A percentile compares a stretch with the other conserved stretches of the same genome.
Evolutionary conservation across 2,888 invertebrate species (phyloP).

Genomic region (Drosophila greeni): DNA sequence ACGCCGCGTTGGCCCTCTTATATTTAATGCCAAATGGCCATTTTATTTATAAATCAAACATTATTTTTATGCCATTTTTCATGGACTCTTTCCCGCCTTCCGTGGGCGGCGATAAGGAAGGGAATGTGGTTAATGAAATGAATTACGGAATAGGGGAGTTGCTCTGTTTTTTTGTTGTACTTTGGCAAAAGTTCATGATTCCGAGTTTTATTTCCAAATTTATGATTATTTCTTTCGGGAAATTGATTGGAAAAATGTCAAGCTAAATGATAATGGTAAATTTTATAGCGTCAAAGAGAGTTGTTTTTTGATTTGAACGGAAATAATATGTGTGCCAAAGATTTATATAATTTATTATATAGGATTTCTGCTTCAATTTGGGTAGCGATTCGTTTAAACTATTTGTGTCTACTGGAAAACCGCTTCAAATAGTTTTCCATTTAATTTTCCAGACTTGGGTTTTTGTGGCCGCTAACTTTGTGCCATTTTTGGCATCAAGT

Average conservation of each 20-base stretch:
- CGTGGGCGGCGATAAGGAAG: conserved; percentile 8
- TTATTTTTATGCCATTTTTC: conserved; percentile 40
- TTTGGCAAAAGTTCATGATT: not conserved
- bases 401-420: not conserved
- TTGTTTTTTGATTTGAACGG: not conserved
- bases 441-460: conserved; percentile 14
- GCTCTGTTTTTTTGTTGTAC: not conserved
- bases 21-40: conserved; percentile 45
- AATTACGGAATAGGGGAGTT: conserved; percentile 6
- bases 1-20: conserved; percentile 48
- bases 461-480: conserved; percentile 43
- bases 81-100: conserved; percentile 22
- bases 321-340: too few species aligned
- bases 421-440: conserved; percentile 1
- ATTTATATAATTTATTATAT: too few species aligned
- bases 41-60: conserved; percentile 52
- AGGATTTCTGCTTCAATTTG: not conserved
- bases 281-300: not conserved
- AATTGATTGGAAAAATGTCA: not conserved
- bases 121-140: conserved; percentile 28
- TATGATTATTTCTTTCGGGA: conserved; percentile 1
- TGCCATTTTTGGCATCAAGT: conserved; percentile 47
- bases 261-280: not conserved
- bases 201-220: conserved; percentile 1
- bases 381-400: not conserved